Conservation (phyloP, 1,140 invertebrate genomes). For the Drosophila parvula region DNA sequence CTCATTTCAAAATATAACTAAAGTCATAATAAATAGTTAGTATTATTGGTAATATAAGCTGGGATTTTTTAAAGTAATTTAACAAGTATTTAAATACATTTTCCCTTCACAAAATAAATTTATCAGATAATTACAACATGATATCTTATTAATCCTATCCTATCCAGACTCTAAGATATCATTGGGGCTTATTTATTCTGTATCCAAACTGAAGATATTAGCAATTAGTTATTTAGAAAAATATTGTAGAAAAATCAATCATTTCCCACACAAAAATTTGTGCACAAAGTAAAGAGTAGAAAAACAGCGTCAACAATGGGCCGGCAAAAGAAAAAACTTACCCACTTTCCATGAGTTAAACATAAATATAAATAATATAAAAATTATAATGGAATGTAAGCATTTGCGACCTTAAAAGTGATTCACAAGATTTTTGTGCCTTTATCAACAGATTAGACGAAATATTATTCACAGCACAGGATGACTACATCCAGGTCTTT, state of each 20-base stretch:
- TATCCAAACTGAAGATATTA: too few species aligned
- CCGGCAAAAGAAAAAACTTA: constrained; percentile 14
- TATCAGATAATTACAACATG: background rate
- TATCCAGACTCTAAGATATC: too few species aligned
- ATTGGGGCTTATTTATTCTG: too few species aligned
- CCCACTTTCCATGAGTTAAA: constrained; percentile 2
- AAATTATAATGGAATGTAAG: background rate
- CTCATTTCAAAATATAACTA: background rate
- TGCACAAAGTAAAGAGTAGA: background rate
- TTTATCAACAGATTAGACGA: background rate
- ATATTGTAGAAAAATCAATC: too few species aligned
- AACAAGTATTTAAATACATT: background rate
- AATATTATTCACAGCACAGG: constrained; percentile 12
- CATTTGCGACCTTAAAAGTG: background rate
- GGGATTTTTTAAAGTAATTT: background rate
- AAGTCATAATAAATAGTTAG: background rate
- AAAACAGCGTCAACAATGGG: constrained; percentile 6
- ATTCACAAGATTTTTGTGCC: constrained; percentile 1
- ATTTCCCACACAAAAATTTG: too few species aligned
- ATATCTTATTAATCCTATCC: background rate
- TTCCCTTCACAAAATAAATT: background rate
- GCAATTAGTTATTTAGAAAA: too few species aligned
- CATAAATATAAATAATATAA: background rate
- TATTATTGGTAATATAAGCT: background rate
- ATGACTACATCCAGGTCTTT: background rate